phyloP scores from a whole-genome alignment of 2,113 vertebrate genomes.

The Abramis brama region DNA sequence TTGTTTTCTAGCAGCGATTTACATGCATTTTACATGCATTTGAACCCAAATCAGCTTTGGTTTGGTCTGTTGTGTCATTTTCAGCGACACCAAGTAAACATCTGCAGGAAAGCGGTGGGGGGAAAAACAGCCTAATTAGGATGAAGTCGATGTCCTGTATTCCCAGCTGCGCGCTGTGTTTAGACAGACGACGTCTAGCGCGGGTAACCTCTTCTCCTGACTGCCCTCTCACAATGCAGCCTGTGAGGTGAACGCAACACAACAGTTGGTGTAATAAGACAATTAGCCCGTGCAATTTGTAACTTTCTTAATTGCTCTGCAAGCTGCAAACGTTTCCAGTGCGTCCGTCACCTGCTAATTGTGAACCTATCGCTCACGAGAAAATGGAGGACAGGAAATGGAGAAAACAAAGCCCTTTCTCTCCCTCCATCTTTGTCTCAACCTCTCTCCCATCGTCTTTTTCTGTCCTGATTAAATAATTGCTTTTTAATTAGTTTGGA shows the following conservation, averaged over 20 bases:
- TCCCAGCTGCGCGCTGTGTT: constrained; percentile 39
- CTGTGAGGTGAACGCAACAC: constrained; percentile 15
- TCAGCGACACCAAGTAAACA: constrained; percentile 25
- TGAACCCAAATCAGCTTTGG: constrained; percentile 30
- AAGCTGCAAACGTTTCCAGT: constrained; percentile 11
- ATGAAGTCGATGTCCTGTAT: constrained; percentile 44
- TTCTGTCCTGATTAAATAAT: constrained; percentile 39
- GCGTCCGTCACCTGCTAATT: constrained; percentile 10
- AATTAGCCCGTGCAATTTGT: constrained; percentile 40
- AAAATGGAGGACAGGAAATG: not conserved
- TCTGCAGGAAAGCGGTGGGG: constrained; percentile 7
- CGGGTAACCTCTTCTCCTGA: not conserved
- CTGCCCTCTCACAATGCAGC: not conserved
- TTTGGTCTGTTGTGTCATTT: constrained; percentile 14
- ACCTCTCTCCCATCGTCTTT: not conserved
- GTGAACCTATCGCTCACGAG: constrained; percentile 31
- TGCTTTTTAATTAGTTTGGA: constrained; percentile 41
- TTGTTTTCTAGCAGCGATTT: not conserved
- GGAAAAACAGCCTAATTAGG: constrained; percentile 29
- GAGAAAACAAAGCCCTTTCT: not conserved
- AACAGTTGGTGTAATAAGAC: constrained; percentile 35
- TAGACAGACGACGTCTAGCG: constrained; percentile 18
- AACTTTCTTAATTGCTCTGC: constrained; percentile 39
- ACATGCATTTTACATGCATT: constrained; percentile 6
- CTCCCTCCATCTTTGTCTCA: constrained; percentile 17